These are phyloP conservation scores for Dynastes grantii DNA, from an alignment of 2,888 invertebrate genomes.

Conservation along the genomic window DNA sequence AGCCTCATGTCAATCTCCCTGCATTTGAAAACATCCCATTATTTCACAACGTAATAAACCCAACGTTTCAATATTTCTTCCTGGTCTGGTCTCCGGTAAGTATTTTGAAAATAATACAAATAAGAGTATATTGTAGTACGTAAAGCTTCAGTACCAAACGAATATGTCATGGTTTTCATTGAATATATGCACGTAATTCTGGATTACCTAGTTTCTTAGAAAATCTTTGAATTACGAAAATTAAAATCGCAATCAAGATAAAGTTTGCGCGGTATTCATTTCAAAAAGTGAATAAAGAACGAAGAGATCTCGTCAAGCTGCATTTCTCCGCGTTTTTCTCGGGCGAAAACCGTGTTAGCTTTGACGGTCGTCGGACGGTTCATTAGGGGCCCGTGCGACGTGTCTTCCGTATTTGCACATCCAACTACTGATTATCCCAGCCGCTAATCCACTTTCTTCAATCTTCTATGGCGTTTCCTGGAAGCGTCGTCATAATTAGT, in stretches of 20 bases:
- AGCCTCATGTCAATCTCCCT: too few species aligned
- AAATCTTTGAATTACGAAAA: conserved; percentile 12
- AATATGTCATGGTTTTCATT: neutral
- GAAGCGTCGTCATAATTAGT: conserved; percentile 59
- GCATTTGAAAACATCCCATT: too few species aligned
- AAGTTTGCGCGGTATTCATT: conserved; percentile 33
- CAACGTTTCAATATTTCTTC: too few species aligned
- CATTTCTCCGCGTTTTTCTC: conserved; percentile 23
- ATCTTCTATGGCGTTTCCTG: conserved; percentile 56
- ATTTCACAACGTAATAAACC: too few species aligned
- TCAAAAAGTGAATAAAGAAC: conserved; percentile 37
- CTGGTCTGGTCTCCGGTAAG: too few species aligned
- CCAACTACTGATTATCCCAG: conserved; percentile 61
- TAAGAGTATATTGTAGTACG: too few species aligned
- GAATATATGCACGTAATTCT: neutral
- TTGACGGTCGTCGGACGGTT: conserved; percentile 58
- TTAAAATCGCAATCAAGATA: conserved; percentile 36
- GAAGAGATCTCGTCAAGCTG: conserved; percentile 9
- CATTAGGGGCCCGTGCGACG: conserved; percentile 59
- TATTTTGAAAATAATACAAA: too few species aligned
- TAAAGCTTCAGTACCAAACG: too few species aligned
- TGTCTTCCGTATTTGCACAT: conserved; percentile 63
- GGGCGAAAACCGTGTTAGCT: conserved; percentile 53
- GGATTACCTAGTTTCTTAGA: neutral
- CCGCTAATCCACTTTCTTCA: conserved; percentile 63